Evolutionary conservation across 1,140 invertebrate genomes (phyloP).

Genomic region (Drosophila leontia): DNA sequence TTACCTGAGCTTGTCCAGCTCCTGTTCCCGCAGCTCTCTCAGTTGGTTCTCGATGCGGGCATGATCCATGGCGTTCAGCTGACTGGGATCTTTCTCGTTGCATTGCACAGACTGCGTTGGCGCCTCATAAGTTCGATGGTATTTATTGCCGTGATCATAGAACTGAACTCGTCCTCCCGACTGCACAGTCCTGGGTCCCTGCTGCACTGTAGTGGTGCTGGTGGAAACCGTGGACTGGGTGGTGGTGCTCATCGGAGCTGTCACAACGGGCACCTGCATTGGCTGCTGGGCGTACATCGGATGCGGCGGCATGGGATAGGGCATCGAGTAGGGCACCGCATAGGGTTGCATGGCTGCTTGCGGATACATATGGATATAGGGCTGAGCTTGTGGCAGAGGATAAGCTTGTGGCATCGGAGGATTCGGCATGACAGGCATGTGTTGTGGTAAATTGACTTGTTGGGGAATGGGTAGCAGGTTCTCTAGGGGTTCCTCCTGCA

Average conservation of each 20-base stretch:
- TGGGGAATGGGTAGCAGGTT: conserved; percentile 16
- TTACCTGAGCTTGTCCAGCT: conserved; percentile 59
- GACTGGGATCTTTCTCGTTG: conserved; percentile 28
- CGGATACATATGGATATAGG: conserved; percentile 26
- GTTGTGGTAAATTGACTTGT: background rate
- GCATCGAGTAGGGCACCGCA: conserved; percentile 41
- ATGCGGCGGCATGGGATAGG: conserved; percentile 31
- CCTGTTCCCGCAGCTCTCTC: conserved; percentile 47
- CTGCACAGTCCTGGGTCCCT: conserved; percentile 1
- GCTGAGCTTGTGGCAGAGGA: conserved; percentile 3
- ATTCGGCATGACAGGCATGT: conserved; percentile 5
- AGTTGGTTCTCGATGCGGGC: conserved; percentile 65
- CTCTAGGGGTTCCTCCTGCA: background rate
- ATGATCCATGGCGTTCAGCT: conserved; percentile 71
- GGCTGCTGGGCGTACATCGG: conserved; percentile 3
- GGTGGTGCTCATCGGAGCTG: conserved; percentile 14
- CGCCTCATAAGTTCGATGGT: conserved; percentile 58
- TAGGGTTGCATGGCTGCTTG: conserved; percentile 31
- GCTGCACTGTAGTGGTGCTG: conserved; percentile 16
- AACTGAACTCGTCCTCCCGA: conserved; percentile 60
- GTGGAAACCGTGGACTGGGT: conserved; percentile 31
- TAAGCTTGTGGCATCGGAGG: conserved; percentile 10
- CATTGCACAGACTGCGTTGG: conserved; percentile 49
- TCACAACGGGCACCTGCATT: background rate
- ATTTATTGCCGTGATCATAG: conserved; percentile 80